These are phyloP conservation scores for Prunella strophiata DNA, from an alignment of 2,797 vertebrate genomes.

Conservation along the genomic window DNA sequence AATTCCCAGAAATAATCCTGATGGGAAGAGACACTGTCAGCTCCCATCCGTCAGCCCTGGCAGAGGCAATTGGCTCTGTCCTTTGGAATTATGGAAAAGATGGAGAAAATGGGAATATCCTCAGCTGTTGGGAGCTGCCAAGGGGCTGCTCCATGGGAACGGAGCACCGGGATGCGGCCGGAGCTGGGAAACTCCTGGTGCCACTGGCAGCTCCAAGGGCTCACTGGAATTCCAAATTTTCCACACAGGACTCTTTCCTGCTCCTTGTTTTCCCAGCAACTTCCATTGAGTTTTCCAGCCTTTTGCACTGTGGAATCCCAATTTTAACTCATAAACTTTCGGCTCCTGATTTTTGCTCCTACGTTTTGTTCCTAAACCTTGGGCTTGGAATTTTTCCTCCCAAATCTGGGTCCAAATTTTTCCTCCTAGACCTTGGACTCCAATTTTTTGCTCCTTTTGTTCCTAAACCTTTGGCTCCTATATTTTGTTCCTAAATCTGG, in stretches of 20 bases:
- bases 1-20: not conserved
- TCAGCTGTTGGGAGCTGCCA: not conserved
- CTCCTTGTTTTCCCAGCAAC: not conserved
- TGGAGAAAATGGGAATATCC: not conserved
- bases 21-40: not conserved
- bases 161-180: not conserved
- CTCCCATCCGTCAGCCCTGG: not conserved
- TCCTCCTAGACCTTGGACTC: not conserved
- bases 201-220: not conserved
- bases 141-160: not conserved
- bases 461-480: not conserved
- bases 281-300: not conserved
- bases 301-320: not conserved
- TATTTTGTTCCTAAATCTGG: not conserved
- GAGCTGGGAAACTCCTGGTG: not conserved
- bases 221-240: fast-evolving
- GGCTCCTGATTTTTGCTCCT: not conserved
- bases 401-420: no score
- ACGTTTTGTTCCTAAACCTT: not conserved
- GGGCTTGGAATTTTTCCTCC: not conserved
- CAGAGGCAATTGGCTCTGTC: not conserved
- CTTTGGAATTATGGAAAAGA: not conserved
- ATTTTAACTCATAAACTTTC: not conserved
- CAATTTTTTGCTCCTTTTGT: not conserved
- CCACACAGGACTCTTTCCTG: fast-evolving